Evolutionary conservation across 1,140 invertebrate genomes (phyloP).

Genomic region (Drosophila gunungcola): DNA sequence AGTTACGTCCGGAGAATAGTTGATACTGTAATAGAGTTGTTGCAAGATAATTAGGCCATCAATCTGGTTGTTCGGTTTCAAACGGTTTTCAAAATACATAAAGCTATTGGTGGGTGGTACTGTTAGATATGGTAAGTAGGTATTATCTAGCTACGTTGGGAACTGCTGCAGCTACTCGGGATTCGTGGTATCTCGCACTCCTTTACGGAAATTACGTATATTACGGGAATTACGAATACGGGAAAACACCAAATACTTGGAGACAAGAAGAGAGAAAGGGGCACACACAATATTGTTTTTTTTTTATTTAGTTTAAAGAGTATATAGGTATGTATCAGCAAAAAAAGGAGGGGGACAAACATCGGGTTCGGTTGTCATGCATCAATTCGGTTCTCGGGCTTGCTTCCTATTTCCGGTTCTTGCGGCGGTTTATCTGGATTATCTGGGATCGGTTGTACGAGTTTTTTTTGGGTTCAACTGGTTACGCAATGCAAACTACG

Average conservation of each 20-base stretch:
- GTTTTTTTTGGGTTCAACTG: conserved; percentile 11
- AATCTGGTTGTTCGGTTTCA: conserved; percentile 61
- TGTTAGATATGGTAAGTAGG: conserved; percentile 20
- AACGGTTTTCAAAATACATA: conserved; percentile 62
- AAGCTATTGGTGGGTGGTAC: conserved; percentile 22
- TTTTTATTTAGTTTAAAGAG: neutral
- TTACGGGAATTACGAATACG: conserved; percentile 35
- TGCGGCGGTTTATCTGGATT: neutral
- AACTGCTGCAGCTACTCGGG: conserved; percentile 34
- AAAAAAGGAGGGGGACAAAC: conserved; percentile 30
- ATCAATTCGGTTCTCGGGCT: conserved; percentile 14
- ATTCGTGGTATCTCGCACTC: conserved; percentile 17
- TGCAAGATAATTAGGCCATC: conserved; percentile 80
- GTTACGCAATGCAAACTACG: conserved; percentile 54
- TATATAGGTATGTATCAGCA: conserved; percentile 8
- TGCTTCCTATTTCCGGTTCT: conserved; percentile 15
- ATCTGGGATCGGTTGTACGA: conserved; percentile 16
- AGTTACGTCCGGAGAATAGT: conserved; percentile 83
- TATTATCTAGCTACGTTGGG: conserved; percentile 43
- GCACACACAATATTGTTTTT: conserved; percentile 21
- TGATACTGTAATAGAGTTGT: conserved; percentile 82
- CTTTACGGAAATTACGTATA: conserved; percentile 26
- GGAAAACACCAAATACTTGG: conserved; percentile 39
- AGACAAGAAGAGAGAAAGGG: conserved; percentile 5
- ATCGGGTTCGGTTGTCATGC: conserved; percentile 36